Base-by-base conservation (phyloP, 1,140 invertebrate genomes). In the Calycopis cecrops region DNA sequence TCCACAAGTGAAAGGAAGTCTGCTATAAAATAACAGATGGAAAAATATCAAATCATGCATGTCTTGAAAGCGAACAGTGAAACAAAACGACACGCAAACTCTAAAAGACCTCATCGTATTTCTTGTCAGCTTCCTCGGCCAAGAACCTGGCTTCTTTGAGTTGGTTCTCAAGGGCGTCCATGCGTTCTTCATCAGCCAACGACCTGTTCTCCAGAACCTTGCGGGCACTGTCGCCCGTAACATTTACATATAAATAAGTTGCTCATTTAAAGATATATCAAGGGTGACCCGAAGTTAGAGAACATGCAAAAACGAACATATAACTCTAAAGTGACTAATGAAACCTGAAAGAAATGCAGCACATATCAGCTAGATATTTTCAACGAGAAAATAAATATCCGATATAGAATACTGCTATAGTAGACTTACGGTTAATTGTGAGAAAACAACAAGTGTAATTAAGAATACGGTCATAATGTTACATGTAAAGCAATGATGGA, bases 201-300 rank as follows among this genome's bases (percentile, higher is more conserved):
- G 96, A 98, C 90, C 98, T 96, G 93, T 99, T 99, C 92, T 99
- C 99, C 91, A 99, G 95, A 89, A 99, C 95, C 93, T 99, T 99
- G 90, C 99, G 97, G 90, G 96, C 97, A 91, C 98, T 99, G 91
- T 59, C 72, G 71, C 63, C 76, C 67, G 71, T 63, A 79, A 78
- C 58, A 79, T 48, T 56, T 60, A 60, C 66, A 65, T 69, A n/a
- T 79, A 40, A 75, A 63, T 79, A 72, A 59, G 37, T 55, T 55
- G 37, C 34, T 48, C 48, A 51, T 50, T 28, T 55, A 52, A 49
- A 61, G 60, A 61, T 60, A 50, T 62, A 62, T 71, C 76, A 82
- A 84, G 76, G 76, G 76, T 75, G 65, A 73, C 78, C 79, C 76
- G 61, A 65, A 60, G 75, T 76, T 73, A 77, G 71, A 78, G 74